phyloP scores from a whole-genome alignment of 2,113 vertebrate genomes.

The Empidonax alnorum region DNA sequence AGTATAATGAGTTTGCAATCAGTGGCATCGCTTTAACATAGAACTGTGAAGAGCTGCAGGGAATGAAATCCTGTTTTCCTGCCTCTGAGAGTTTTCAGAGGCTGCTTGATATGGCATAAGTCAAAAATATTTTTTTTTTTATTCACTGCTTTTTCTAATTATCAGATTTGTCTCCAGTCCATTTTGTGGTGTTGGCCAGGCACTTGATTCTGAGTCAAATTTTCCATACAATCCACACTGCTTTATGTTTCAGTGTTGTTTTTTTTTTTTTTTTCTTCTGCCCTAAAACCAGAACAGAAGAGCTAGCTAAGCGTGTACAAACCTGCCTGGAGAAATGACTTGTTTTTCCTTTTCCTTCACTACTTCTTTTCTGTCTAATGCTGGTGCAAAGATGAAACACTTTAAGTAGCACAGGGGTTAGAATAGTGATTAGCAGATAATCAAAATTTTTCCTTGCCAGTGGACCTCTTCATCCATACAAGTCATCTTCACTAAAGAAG shows the following conservation, averaged over 20 bases:
- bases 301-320: slow-evolving; percentile 63
- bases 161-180: slow-evolving; percentile 80
- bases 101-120: slow-evolving; percentile 74
- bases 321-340: slow-evolving; percentile 63
- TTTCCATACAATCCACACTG: slow-evolving; percentile 76
- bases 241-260: slow-evolving; percentile 56
- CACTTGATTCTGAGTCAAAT: slow-evolving; percentile 68
- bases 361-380: slow-evolving; percentile 26
- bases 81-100: slow-evolving; percentile 48
- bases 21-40: neutral
- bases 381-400: neutral
- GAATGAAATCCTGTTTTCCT: slow-evolving; percentile 28
- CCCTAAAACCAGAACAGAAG: slow-evolving; percentile 60
- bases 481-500: neutral
- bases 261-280: slow-evolving; percentile 2
- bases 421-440: slow-evolving; percentile 9
- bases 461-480: neutral
- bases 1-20: neutral
- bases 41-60: neutral
- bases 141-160: slow-evolving; percentile 79
- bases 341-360: slow-evolving; percentile 42
- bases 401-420: neutral
- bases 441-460: neutral
- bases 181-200: slow-evolving; percentile 79
- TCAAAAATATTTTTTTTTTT: slow-evolving; percentile 75